phyloP scores from a whole-genome alignment of 2,888 invertebrate genomes.

The Melanostoma mellinum region DNA sequence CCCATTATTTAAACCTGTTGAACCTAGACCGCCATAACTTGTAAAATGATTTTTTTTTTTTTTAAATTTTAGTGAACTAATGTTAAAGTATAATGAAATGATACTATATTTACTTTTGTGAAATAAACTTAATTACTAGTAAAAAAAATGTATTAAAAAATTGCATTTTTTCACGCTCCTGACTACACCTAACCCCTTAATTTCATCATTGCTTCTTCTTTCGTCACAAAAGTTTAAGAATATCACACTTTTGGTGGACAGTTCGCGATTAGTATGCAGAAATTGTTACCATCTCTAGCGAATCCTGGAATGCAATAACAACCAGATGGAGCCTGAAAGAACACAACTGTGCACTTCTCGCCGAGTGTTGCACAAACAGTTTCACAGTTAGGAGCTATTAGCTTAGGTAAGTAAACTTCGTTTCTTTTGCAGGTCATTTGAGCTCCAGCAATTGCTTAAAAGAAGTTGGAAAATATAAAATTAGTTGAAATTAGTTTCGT shows the following conservation, averaged over 20 bases:
- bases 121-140: no score
- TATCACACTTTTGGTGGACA: constrained; percentile 16
- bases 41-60: no score
- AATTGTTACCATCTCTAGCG: constrained; percentile 2
- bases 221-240: no score
- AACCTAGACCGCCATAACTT: no score
- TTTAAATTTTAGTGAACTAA: no score
- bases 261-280: constrained; percentile 17
- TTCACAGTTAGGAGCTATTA: constrained; percentile 6
- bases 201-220: no score
- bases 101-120: no score
- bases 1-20: no score
- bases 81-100: no score
- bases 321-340: constrained; percentile 39
- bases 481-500: not conserved
- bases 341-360: not conserved
- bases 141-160: no score
- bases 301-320: constrained; percentile 33
- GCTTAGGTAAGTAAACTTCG: not conserved
- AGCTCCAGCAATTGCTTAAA: not conserved
- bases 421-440: not conserved
- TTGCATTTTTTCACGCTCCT: no score
- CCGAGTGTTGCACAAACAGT: constrained; percentile 24
- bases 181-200: no score
- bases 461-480: not conserved